A percentile compares a stretch with the other conserved stretches of the same genome.
phyloP scores from a whole-genome alignment of 2,888 invertebrate species.

The Agrochola lota region DNA sequence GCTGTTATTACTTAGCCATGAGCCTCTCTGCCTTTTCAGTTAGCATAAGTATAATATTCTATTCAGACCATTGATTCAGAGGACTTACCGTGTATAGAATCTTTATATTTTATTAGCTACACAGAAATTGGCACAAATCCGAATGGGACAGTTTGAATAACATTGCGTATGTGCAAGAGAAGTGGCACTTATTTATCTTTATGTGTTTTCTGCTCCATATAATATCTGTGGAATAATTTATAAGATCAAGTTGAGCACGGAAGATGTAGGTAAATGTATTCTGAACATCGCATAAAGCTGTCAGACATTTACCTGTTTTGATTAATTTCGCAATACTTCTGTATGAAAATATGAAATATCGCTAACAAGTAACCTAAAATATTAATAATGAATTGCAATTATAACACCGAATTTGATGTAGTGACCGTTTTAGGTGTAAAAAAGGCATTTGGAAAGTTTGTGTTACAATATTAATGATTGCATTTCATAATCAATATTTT shows the following conservation, averaged over 20 bases:
- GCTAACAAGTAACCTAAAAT: no score
- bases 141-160: slow-evolving; percentile 13
- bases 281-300: not conserved
- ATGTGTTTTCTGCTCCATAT: slow-evolving; percentile 8
- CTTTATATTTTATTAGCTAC: slow-evolving; percentile 7
- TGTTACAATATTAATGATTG: not conserved
- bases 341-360: no score
- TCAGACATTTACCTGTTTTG: no score
- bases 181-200: slow-evolving; percentile 2
- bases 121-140: slow-evolving; percentile 23
- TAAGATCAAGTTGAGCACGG: not conserved
- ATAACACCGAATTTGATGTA: no score
- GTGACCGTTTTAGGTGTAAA: no score
- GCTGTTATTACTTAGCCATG: not conserved
- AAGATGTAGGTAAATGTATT: not conserved
- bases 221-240: slow-evolving; percentile 6
- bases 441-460: no score
- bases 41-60: not conserved
- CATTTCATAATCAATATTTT: no score
- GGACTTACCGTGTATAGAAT: not conserved
- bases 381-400: no score
- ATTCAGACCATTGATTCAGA: not conserved
- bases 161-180: slow-evolving; percentile 9
- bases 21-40: not conserved
- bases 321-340: no score